phyloP scores from a whole-genome alignment of 2,888 invertebrate species.

The Drosophila conformis region DNA sequence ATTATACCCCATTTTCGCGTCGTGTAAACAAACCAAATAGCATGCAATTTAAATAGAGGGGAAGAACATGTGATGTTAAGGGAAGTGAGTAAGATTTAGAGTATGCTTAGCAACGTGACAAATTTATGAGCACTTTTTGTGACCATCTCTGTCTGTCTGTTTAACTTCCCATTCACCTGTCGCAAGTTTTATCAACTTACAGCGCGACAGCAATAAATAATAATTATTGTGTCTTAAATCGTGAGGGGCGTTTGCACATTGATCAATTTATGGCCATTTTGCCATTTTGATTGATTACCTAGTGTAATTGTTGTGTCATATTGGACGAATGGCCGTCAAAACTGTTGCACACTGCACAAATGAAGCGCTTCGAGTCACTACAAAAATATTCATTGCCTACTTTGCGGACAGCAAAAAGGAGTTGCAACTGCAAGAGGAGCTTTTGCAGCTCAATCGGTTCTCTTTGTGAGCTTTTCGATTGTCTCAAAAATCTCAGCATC shows the following conservation, averaged over 20 bases:
- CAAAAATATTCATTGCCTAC: conserved; percentile 46
- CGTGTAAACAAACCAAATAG: conserved; percentile 6
- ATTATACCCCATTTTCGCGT: background rate
- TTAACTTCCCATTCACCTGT: conserved; percentile 36
- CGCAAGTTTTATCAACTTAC: conserved; percentile 48
- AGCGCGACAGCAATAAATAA: conserved; percentile 52
- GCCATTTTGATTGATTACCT: conserved; percentile 60
- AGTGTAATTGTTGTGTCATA: conserved; percentile 54
- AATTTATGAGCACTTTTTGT: conserved; percentile 46
- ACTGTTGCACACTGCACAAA: conserved; percentile 51
- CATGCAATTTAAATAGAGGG: background rate
- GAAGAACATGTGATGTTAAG: conserved; percentile 22
- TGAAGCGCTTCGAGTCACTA: background rate
- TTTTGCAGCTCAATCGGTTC: conserved; percentile 7
- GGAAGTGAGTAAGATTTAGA: background rate
- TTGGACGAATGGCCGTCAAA: conserved; percentile 15
- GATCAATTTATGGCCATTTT: conserved; percentile 56
- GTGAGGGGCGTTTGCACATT: conserved; percentile 3
- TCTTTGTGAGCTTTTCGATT: conserved; percentile 14
- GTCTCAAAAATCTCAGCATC: conserved; percentile 6
- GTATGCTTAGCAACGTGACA: conserved; percentile 20
- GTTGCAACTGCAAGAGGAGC: conserved; percentile 28
- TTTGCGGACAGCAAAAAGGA: conserved; percentile 44
- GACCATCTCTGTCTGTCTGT: conserved; percentile 10
- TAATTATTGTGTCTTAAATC: conserved; percentile 26